Base-by-base conservation (phyloP, 2,797 vertebrate species). In the Babyrousa celebensis region DNA sequence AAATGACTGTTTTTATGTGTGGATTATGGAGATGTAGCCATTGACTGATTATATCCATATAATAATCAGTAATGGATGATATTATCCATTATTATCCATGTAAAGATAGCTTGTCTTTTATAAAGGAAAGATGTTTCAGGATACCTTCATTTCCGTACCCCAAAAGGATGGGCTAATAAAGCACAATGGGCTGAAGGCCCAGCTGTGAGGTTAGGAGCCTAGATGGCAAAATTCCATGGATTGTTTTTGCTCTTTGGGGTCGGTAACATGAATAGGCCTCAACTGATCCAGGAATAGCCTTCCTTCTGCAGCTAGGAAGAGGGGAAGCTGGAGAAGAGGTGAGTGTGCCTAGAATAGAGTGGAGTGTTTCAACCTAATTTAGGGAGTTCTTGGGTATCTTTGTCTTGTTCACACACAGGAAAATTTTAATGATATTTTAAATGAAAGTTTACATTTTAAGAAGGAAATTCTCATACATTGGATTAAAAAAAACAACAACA, bases 401-500 rank as follows among this genome's bases (percentile, higher is more conserved):
- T 1, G 83, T 94, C 43, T 71, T 96, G 43, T 94, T 97, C 94
- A 52, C 93, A 79, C 20, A 79, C 10, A n/a, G 14, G 52, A 60
- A 52, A 63, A 78, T 97, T 97, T 87, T 67, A 94, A 92, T 77
- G 62, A 43, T 84, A 63, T 86, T 98, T 96, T 92, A 96, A 90
- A 95, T 93, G 43, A 65, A 67, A 95, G 71, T 90, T 97, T 93
- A 94, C 85, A 65, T 96, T 92, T 97, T 92, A 25, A 68, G 27
- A 60, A 68, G 77, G 62, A 40, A 75, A 88, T 86, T 97, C 85
- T 98, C 89, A 86, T 96, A 96, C 93, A 97, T 97, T 98, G 97
- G 75, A 68, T 91, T 91, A 79, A 97, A 97, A 96, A 21, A 43
- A 60, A 9, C 36, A 36, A 36, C 36, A 36, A 36, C 36, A 96